Base-by-base conservation (phyloP, 2,888 invertebrate genomes). In the Dendrolimus pini region DNA sequence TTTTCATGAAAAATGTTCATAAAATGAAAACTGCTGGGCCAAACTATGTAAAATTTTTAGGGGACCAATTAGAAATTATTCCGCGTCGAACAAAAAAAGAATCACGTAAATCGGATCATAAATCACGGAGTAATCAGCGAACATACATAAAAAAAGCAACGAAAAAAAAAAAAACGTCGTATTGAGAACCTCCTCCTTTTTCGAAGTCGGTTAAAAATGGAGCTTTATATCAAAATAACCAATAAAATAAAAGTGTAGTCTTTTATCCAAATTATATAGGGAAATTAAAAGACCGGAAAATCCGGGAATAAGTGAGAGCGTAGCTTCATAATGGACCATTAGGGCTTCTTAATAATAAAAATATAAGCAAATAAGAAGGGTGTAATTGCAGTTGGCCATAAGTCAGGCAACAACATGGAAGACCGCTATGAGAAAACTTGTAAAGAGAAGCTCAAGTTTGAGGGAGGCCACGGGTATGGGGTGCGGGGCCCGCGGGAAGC, bases 391-490 rank as follows among this genome's bases (percentile, higher is more conserved):
- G 47, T 47, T 47, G 47, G 10, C 47, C 47, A 47, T 47, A 47
- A 47, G 47, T 47, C 47, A 47, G 47, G 60, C 6, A 66, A 64
- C 58, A 72, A 68, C 70, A 77, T 72, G 65, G 71, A 65, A 75
- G 74, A 74, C 75, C 72, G 74, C 77, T 78, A 76, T 76, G 71
- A 78, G 72, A 77, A 83, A 85, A 84, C 80, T 83, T 80, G 70
- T 65, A 71, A 77, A 75, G 75, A 79, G 78, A 79, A 82, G 76
- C 82, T 80, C 77, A 84, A 85, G 85, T 85, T 83, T 75, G 74
- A 68, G 69, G 70, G 74, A 66, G 75, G 71, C 65, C 70, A 68
- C 61, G 70, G 63, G 71, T 65, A 63, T 67, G 63, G 66, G 65
- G 75, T 67, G 69, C 64, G 72, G 66, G 30, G 30, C 30, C 72